Evolutionary conservation across 2,797 vertebrate species (phyloP), one percentile per base, ranked within the genome.

Genomic region (Brotula barbata): DNA sequence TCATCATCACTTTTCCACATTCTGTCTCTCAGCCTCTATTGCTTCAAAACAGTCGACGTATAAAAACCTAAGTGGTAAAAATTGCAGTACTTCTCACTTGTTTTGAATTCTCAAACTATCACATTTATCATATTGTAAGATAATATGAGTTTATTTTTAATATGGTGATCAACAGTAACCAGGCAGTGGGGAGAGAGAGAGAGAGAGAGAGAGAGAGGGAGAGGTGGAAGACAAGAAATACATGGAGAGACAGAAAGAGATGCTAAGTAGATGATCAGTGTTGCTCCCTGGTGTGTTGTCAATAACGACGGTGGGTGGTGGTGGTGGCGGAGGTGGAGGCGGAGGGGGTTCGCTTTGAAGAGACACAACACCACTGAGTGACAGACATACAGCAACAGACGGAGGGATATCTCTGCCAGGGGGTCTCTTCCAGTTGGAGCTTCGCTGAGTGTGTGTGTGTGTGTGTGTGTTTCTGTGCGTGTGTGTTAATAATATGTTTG

Each of bases 311-410:
- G 25, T 55, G 58, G 45, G 19, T 55, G 70, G 36, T 57, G 31
- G 43, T 14, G 34, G 19, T 7, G n/a, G 39, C 31, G 19, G 31
- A 15, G 12, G 57, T 12, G 41, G n/a, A 12, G 25, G 45, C 34
- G 17, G n/a, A 12, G 25, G 45, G 41, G 17, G 45, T 22, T 17
- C 7, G 28, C 67, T 84, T 73, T 84, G 76, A 80, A 69, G 68
- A 69, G 52, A 81, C 70, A 71, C 73, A 71, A 68, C 77, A 72
- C 45, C 6, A 6, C 54, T 64, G 69, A 77, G 71, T 71, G 71
- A 82, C 68, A 82, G 73, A 72, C 64, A 63, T n/a, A 20, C 34
- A 71, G 58, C 62, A 52, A 36, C 73, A 75, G 64, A 75, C 40
- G 3, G 68, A 73, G 64, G 64, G 55, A 58, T 51, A 17, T 71